phyloP scores from a whole-genome alignment of 2,888 invertebrate species.

The Temnothorax rugatulus region DNA sequence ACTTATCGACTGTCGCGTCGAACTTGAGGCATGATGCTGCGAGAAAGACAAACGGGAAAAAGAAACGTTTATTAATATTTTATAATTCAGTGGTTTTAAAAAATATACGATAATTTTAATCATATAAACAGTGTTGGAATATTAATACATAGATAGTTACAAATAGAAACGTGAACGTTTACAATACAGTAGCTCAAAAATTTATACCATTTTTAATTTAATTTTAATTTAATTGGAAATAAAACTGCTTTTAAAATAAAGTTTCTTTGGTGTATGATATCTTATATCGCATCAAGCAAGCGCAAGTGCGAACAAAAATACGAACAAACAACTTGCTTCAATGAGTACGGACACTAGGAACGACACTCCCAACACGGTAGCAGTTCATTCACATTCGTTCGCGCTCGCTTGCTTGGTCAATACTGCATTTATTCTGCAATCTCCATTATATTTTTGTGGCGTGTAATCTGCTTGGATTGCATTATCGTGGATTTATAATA shows the following conservation, averaged over 20 bases:
- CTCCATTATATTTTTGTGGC: not conserved
- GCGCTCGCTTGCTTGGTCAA: not conserved
- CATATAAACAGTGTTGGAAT: not conserved
- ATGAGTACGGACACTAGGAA: not conserved
- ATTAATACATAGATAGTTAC: not conserved
- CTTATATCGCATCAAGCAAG: not conserved
- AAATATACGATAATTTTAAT: not conserved
- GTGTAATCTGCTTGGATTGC: slow-evolving; percentile 1
- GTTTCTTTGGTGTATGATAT: not conserved
- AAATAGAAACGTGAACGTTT: not conserved
- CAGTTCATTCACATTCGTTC: not conserved
- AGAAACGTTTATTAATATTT: slow-evolving; percentile 10
- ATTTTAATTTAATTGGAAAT: not conserved
- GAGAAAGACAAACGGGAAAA: slow-evolving; percentile 14
- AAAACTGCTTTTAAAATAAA: not conserved
- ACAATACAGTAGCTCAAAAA: not conserved
- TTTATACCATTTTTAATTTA: not conserved
- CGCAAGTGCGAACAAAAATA: not conserved
- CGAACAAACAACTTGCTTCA: not conserved
- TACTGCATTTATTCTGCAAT: not conserved
- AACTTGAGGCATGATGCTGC: not conserved
- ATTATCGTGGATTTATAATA: not conserved
- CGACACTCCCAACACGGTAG: not conserved
- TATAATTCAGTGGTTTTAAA: not conserved
- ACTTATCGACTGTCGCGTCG: not conserved